These are phyloP conservation scores for Drosophila auraria DNA, from an alignment of 1,140 invertebrate species.

Conservation along the genomic window DNA sequence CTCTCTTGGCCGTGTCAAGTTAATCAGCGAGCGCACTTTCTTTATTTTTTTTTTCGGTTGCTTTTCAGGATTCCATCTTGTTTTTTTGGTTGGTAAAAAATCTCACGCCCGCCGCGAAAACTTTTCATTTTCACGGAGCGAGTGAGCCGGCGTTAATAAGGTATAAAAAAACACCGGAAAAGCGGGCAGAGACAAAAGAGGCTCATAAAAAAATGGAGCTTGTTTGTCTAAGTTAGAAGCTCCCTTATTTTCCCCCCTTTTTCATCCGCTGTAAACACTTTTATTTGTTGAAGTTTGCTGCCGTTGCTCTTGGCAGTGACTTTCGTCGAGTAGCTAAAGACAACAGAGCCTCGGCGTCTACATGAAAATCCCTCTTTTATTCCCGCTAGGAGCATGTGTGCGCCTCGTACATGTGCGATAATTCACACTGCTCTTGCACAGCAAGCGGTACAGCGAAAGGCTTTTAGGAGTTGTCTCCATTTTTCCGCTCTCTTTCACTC, in stretches of 20 bases:
- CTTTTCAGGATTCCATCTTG: constrained; percentile 32
- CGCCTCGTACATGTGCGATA: constrained; percentile 47
- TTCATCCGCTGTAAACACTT: constrained; percentile 39
- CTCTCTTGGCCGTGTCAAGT: constrained; percentile 64
- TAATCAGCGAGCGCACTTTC: constrained; percentile 62
- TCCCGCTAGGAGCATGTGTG: not conserved
- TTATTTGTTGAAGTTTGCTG: constrained; percentile 63
- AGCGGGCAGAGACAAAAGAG: constrained; percentile 53
- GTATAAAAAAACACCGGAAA: constrained; percentile 59
- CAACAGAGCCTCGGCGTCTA: constrained; percentile 23
- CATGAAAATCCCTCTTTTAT: constrained; percentile 53
- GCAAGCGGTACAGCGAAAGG: constrained; percentile 67
- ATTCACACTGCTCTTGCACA: constrained; percentile 58
- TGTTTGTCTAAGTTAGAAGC: constrained; percentile 66
- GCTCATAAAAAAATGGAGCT: constrained; percentile 74
- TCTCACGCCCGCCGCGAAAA: constrained; percentile 70
- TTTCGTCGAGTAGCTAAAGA: constrained; percentile 63
- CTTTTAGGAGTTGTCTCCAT: constrained; percentile 59
- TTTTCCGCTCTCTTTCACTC: constrained; percentile 34
- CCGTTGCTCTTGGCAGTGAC: constrained; percentile 78
- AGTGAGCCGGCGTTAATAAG: constrained; percentile 71
- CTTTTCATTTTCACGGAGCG: constrained; percentile 59
- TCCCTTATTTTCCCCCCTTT: constrained; percentile 11
- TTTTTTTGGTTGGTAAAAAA: constrained; percentile 41
- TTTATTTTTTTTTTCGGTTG: constrained; percentile 35